Conservation (phyloP, 2,888 invertebrate species). For the Eulithis prunata region DNA sequence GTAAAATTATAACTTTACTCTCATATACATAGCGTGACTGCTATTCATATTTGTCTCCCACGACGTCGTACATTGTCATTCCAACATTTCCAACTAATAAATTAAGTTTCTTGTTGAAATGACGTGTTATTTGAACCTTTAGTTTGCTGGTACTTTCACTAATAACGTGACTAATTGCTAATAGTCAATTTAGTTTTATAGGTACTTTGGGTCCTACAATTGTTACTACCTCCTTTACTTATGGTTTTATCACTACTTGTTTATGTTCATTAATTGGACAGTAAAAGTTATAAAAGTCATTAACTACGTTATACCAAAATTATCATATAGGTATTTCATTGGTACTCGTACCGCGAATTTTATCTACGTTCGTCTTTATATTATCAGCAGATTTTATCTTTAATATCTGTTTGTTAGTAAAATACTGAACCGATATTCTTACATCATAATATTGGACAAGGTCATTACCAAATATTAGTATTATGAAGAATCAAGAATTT, state of each 20-base stretch:
- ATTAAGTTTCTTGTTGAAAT: slow-evolving; percentile 55
- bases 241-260: background rate
- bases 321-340: background rate
- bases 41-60: slow-evolving; percentile 78
- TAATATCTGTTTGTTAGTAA: background rate
- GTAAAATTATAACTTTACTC: slow-evolving; percentile 55
- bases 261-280: background rate
- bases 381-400: slow-evolving; percentile 2
- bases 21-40: slow-evolving; percentile 64
- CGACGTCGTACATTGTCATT: slow-evolving; percentile 64
- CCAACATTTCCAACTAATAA: slow-evolving; percentile 67
- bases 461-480: no score
- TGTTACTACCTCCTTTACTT: no score
- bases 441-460: no score
- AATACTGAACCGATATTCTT: no score
- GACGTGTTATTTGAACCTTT: slow-evolving; percentile 57
- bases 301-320: background rate
- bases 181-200: slow-evolving; percentile 7
- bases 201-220: background rate
- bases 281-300: background rate
- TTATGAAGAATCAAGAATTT: no score
- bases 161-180: slow-evolving; percentile 29
- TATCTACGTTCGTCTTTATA: background rate
- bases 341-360: background rate
- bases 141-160: slow-evolving; percentile 50